These are phyloP conservation scores for Sebastiscus tertius DNA, from an alignment of 2,797 vertebrate genomes.

Conservation along the genomic window DNA sequence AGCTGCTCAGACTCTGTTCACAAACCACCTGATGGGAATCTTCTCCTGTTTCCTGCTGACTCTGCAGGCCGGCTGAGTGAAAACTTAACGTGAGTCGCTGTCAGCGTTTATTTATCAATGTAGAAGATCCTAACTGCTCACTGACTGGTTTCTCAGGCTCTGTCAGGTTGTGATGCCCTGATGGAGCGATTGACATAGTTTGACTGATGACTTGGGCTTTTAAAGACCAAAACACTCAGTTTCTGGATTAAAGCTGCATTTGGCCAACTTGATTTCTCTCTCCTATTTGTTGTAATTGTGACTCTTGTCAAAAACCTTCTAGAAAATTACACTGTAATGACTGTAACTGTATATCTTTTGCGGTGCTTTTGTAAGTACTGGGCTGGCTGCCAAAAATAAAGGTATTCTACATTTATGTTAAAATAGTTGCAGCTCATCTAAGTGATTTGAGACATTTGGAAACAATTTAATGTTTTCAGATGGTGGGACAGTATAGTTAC, in stretches of 20 bases:
- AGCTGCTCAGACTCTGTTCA: slow-evolving; percentile 27
- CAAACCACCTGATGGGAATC: slow-evolving; percentile 56
- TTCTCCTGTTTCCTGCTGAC: slow-evolving; percentile 38
- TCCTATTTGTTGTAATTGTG: background rate
- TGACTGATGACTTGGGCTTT: background rate
- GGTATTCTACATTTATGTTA: background rate
- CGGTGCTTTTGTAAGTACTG: background rate
- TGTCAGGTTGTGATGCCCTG: background rate
- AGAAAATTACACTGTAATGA: background rate
- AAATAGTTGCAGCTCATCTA: background rate
- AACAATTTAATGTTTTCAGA: background rate
- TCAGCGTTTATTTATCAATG: slow-evolving; percentile 68
- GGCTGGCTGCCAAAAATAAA: background rate
- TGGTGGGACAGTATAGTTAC: too few species aligned
- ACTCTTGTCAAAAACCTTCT: background rate
- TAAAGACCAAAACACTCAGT: background rate
- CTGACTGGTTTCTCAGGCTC: slow-evolving; percentile 32
- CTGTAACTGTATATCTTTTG: background rate
- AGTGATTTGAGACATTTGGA: background rate
- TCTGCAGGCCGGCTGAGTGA: slow-evolving; percentile 5
- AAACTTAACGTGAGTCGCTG: background rate
- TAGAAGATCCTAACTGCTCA: slow-evolving; percentile 32
- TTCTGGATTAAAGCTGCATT: background rate
- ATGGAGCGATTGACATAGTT: background rate
- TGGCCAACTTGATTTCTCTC: background rate